A percentile compares a stretch with the other conserved stretches of the same genome.
phyloP scores from a whole-genome alignment of 2,113 vertebrate genomes.

The Dendropsophus ebraccatus region DNA sequence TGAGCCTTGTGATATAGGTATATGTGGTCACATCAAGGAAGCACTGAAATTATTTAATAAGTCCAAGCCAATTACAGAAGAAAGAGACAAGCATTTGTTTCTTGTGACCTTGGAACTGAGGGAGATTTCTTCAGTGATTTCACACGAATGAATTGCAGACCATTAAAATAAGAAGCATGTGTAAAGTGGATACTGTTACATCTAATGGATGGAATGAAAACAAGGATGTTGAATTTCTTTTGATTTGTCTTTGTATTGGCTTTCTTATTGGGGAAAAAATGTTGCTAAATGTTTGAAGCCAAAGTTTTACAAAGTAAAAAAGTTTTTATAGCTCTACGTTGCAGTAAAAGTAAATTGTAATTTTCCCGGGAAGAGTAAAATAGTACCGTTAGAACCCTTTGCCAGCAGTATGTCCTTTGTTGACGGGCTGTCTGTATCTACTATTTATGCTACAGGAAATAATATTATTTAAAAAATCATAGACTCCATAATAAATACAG shows the following conservation, averaged over 20 bases:
- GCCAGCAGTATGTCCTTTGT: too few relatives aligned
- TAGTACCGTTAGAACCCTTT: too few relatives aligned
- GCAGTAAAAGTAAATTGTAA: too few relatives aligned
- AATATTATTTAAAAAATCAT: too few relatives aligned
- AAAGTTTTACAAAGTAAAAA: not conserved
- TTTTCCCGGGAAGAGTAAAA: too few relatives aligned
- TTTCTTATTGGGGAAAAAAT: slow-evolving; percentile 56
- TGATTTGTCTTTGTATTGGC: slow-evolving; percentile 18
- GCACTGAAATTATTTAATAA: slow-evolving; percentile 33
- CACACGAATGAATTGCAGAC: slow-evolving; percentile 56
- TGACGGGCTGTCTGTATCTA: too few relatives aligned
- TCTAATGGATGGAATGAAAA: slow-evolving; percentile 49
- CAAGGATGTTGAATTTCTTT: slow-evolving; percentile 38
- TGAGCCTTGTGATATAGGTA: not conserved
- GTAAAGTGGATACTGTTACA: slow-evolving; percentile 53
- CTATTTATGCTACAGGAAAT: too few relatives aligned
- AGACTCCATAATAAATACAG: too few relatives aligned
- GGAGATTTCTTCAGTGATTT: slow-evolving; percentile 43
- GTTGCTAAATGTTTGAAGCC: slow-evolving; percentile 50
- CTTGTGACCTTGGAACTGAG: slow-evolving; percentile 20
- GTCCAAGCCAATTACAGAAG: slow-evolving; percentile 33
- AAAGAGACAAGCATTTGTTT: slow-evolving; percentile 45
- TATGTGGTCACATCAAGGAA: not conserved
- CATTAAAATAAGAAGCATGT: slow-evolving; percentile 56
- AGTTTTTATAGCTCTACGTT: not conserved